Conservation (phyloP, 2,113 vertebrate species). For the Boulengeromyrus knoepffleri region DNA sequence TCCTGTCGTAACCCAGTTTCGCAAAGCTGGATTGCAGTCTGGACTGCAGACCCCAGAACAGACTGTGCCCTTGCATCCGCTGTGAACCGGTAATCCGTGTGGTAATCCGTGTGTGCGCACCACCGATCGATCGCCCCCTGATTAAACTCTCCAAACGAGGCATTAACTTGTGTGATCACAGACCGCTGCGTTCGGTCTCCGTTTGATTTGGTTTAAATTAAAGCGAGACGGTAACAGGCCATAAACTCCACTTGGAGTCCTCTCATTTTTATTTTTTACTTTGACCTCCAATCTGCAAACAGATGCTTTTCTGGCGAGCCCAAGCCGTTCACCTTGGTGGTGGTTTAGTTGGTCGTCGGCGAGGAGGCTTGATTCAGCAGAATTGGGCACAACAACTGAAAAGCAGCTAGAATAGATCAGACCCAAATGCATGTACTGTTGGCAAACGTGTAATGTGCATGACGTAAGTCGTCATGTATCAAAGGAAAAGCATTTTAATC, state of each 20-base stretch:
- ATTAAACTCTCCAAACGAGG: conserved; percentile 6
- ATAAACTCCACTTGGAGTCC: not conserved
- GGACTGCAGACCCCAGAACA: not conserved
- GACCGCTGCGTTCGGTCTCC: not conserved
- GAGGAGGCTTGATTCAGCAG: not conserved
- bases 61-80: not conserved
- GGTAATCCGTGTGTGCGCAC: not conserved
- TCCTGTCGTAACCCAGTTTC: not conserved
- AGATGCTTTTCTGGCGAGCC: not conserved
- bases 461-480: not conserved
- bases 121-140: not conserved
- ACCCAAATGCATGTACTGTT: not conserved
- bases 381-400: not conserved
- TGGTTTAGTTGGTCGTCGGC: not conserved
- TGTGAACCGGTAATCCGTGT: not conserved
- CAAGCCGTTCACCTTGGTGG: not conserved
- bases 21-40: not conserved
- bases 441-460: not conserved
- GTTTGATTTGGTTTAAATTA: conserved; percentile 9
- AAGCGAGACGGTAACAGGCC: not conserved
- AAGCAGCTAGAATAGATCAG: not conserved
- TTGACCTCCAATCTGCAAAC: not conserved
- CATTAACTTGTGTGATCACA: not conserved
- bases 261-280: not conserved
- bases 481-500: not conserved